Evolutionary conservation across 2,113 vertebrate genomes (phyloP), one percentile per base, ranked within the genome.

Genomic region (Albula goreensis): DNA sequence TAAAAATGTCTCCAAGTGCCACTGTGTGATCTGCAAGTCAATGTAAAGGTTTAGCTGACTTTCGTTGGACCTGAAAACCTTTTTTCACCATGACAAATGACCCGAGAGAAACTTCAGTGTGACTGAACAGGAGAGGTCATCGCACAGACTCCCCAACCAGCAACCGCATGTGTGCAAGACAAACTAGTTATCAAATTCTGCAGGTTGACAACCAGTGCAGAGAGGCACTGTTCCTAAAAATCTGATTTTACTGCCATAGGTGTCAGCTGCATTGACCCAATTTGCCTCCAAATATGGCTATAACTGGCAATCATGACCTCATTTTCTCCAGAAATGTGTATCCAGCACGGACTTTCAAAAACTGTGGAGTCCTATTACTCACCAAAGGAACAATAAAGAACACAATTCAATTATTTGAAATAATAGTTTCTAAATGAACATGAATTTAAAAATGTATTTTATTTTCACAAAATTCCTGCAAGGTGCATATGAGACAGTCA

Each of bases 1-100:
- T 88, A 90, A 91, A 92, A 91, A 86, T 85, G 85, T 87, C 89
- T 92, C 82, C 15, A 83, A 90, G 85, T 85, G 84, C 89, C 88
- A 89, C 52, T 78, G 85, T 17, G 11, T 48, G 78, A 87, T 87
- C 87, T 51, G 17, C 86, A 3, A 56, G 83, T 51, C 82, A 53
- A n/a, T 80, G 50, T 31, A 51, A 19, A 52, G 19, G 51, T 60
- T 88, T 48, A 87, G 80, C 77, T 83, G 7, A 77, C 82, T 88
- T 83, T 50, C 41, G 70, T 78, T 77, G 78, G 48, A 81, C 57
- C 60, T 17, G 63, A 15, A 31, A 5, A 31, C 70, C 2, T 74
- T 74, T 74, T 74, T 74, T 31, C 25, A 74, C 70, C 25, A 9
- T n/a, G 70, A 8, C 63, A 17, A 70, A 70, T n/a, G 22, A n/a